Evolutionary conservation across 2,888 invertebrate species (phyloP).

Genomic region (Stenodera caucasica): DNA sequence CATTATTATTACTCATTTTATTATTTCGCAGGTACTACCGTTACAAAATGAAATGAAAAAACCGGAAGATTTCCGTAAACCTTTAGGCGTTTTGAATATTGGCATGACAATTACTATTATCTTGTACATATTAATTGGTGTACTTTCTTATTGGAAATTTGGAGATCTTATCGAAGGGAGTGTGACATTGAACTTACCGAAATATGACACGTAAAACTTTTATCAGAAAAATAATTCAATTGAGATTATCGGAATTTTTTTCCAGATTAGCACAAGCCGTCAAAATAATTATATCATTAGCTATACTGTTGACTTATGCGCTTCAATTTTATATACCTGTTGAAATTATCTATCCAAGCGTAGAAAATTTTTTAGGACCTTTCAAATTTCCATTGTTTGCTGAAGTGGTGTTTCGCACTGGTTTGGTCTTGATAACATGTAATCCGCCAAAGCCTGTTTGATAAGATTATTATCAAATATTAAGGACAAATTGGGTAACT

Average conservation of each 20-base stretch:
- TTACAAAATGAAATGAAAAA: slow-evolving; percentile 83
- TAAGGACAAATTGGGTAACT: too few relatives aligned
- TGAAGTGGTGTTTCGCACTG: too few relatives aligned
- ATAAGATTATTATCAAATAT: too few relatives aligned
- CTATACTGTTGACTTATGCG: slow-evolving; percentile 83
- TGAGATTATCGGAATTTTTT: slow-evolving; percentile 18
- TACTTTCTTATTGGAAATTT: slow-evolving; percentile 83
- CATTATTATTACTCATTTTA: slow-evolving; percentile 9
- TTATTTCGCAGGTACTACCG: slow-evolving; percentile 71
- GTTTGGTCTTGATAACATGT: slow-evolving; percentile 14
- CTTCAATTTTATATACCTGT: slow-evolving; percentile 91
- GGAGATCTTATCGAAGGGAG: slow-evolving; percentile 77
- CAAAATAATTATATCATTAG: slow-evolving; percentile 73
- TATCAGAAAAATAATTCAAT: not conserved
- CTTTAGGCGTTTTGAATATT: slow-evolving; percentile 79
- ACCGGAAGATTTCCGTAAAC: slow-evolving; percentile 72
- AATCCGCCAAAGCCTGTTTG: not conserved
- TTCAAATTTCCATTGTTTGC: slow-evolving; percentile 59
- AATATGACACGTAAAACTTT: slow-evolving; percentile 57
- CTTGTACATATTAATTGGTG: slow-evolving; percentile 77
- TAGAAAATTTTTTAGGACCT: slow-evolving; percentile 58
- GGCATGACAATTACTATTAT: slow-evolving; percentile 76
- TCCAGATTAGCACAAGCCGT: slow-evolving; percentile 75
- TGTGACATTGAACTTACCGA: slow-evolving; percentile 79
- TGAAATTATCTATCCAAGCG: slow-evolving; percentile 85